Conservation (phyloP, 2,888 invertebrate species). For the Seira musarum region DNA sequence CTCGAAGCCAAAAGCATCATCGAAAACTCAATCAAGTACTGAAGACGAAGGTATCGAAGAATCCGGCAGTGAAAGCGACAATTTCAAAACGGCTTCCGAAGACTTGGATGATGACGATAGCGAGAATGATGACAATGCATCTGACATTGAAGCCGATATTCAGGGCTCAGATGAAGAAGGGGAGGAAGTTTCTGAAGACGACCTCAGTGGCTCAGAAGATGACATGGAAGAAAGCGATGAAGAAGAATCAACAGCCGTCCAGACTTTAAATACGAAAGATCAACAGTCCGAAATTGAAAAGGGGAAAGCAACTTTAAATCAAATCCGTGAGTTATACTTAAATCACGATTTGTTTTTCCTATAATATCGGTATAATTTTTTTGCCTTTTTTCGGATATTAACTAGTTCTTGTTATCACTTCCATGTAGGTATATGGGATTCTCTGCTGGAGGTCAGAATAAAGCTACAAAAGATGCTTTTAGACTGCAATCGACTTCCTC, state of each 20-base stretch:
- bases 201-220: constrained; percentile 75
- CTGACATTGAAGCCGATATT: constrained; percentile 67
- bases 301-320: constrained; percentile 72
- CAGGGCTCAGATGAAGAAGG: constrained; percentile 73
- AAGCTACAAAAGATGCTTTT: constrained; percentile 87
- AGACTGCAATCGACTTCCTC: constrained; percentile 86
- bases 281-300: constrained; percentile 71
- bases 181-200: background rate
- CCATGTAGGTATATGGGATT: constrained; percentile 83
- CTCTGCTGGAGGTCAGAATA: constrained; percentile 87
- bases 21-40: background rate
- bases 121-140: constrained; percentile 68
- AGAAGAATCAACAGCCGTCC: constrained; percentile 51
- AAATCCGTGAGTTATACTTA: constrained; percentile 69
- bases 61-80: constrained; percentile 26
- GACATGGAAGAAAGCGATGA: constrained; percentile 68
- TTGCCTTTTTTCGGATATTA: too few species aligned
- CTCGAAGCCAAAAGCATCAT: too few species aligned
- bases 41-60: constrained; percentile 6
- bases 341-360: too few species aligned
- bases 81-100: background rate
- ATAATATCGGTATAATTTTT: too few species aligned
- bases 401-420: too few species aligned
- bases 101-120: constrained; percentile 64
- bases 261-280: constrained; percentile 68